A percentile compares a stretch with the other conserved stretches of the same genome.
Conservation (phyloP, 1,140 invertebrate species). For the Drosophila parvula region DNA sequence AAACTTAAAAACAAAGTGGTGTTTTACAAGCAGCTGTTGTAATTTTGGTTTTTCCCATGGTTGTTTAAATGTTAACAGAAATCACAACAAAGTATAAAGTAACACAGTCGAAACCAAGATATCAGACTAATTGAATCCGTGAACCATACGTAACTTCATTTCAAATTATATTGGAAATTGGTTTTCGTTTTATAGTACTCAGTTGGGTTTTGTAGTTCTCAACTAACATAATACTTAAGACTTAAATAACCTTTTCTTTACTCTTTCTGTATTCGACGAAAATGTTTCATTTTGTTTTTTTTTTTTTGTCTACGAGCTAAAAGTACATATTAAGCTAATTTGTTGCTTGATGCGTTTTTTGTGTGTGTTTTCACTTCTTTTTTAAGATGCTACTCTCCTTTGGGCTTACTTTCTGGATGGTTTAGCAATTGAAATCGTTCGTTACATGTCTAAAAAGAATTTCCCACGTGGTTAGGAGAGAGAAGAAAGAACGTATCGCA, state of each 20-base stretch:
- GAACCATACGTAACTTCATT: constrained; percentile 40
- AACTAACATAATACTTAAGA: constrained; percentile 46
- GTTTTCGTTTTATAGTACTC: constrained; percentile 8
- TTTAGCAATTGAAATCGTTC: constrained; percentile 59
- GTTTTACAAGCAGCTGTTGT: constrained; percentile 45
- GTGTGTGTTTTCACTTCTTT: constrained; percentile 13
- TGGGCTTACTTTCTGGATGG: constrained; percentile 35
- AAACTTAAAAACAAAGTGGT: constrained; percentile 31
- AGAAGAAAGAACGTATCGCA: not conserved
- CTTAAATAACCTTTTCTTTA: constrained; percentile 33
- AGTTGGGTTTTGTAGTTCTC: constrained; percentile 3
- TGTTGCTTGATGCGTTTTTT: constrained; percentile 33
- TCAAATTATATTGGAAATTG: constrained; percentile 40
- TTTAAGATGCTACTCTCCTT: constrained; percentile 7
- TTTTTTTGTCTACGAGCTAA: constrained; percentile 44
- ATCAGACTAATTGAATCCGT: constrained; percentile 52
- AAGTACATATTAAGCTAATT: constrained; percentile 54
- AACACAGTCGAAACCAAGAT: constrained; percentile 60
- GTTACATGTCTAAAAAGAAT: constrained; percentile 39
- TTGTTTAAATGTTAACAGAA: constrained; percentile 56
- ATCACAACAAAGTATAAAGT: constrained; percentile 73
- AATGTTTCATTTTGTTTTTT: constrained; percentile 30
- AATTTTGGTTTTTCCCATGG: constrained; percentile 36
- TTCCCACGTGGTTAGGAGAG: not conserved
- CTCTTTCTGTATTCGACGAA: constrained; percentile 26